A percentile compares a stretch with the other conserved stretches of the same genome.
Evolutionary conservation across 2,113 vertebrate genomes (phyloP).

Genomic region (Seriola dumerili): DNA sequence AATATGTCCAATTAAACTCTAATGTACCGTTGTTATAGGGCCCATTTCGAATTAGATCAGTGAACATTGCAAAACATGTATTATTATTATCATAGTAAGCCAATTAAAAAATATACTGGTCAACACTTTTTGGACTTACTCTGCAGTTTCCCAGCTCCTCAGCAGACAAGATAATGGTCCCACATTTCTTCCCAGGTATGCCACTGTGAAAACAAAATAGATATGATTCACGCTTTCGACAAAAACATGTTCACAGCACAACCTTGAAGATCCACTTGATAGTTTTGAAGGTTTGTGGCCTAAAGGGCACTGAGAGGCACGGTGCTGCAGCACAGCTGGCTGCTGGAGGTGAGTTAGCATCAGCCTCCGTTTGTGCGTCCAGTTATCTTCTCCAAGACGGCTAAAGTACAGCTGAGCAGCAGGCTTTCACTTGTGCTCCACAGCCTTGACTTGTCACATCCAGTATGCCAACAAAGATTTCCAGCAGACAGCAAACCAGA

Average conservation of each 20-base stretch:
- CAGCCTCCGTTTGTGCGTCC: neutral
- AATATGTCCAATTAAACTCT: constrained; percentile 32
- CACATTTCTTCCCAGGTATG: constrained; percentile 94
- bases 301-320: neutral
- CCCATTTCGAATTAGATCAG: constrained; percentile 23
- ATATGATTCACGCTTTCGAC: constrained; percentile 26
- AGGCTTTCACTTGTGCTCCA: neutral
- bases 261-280: neutral
- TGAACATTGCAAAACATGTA: constrained; percentile 23
- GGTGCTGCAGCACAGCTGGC: neutral
- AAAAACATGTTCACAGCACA: neutral
- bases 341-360: neutral
- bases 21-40: constrained; percentile 12
- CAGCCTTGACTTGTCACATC: neutral
- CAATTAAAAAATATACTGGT: neutral
- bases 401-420: neutral
- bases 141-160: constrained; percentile 96
- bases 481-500: neutral
- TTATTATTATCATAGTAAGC: neutral
- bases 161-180: constrained; percentile 91
- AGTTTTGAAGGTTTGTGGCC: neutral
- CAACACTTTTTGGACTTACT: constrained; percentile 84
- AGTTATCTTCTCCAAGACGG: neutral
- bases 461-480: neutral
- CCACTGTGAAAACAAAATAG: constrained; percentile 83